Base-by-base conservation (phyloP, 2,888 invertebrate genomes). In the Lissonota sp. region DNA sequence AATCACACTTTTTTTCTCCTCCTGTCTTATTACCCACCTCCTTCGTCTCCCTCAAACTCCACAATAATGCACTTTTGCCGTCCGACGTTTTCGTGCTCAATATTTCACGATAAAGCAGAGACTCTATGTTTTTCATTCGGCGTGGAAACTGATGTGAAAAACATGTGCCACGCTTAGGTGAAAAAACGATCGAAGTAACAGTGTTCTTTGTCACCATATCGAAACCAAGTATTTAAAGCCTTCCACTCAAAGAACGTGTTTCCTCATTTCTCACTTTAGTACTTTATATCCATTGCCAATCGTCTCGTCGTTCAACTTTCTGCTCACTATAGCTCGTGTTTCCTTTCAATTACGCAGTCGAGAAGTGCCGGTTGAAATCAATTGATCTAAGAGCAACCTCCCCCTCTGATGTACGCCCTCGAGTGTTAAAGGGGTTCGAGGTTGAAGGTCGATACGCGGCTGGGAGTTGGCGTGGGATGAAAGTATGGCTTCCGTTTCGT, bases 341-440 rank as follows among this genome's bases (percentile, higher is more conserved):
- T 74, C 77, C 83, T 83, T 85, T 87, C 80, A 86, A 87, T 88
- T 87, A 87, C 84, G 78, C 79, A 80, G 80, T 80, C 73, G 69
- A 71, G 37, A 80, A 84, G 76, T 80, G 80, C 70, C 80, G 58
- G 79, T n/a, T 3, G 76, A 80, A 78, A 83, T 85, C 86, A 84
- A 87, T 89, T 86, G 86, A 87, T 86, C 87, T 88, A 86, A 85
- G 85, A 85, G 84, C 80, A 53, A n/a, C n/a, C 26, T 37, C 10
- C 42, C 26, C n/a, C n/a, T n/a, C n/a, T n/a, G n/a, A n/a, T n/a
- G n/a, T n/a, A n/a, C 64, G 69, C 51, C 26, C 64, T 72, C 78
- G 79, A 71, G 82, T 82, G 82, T 84, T 79, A 51, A 82, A 83
- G 73, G 83, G 79, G 63, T 80, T 73, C 58, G 46, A 75, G 63